Base-by-base conservation (phyloP, 2,888 invertebrate species). In the Didymodactylos carnosus region DNA sequence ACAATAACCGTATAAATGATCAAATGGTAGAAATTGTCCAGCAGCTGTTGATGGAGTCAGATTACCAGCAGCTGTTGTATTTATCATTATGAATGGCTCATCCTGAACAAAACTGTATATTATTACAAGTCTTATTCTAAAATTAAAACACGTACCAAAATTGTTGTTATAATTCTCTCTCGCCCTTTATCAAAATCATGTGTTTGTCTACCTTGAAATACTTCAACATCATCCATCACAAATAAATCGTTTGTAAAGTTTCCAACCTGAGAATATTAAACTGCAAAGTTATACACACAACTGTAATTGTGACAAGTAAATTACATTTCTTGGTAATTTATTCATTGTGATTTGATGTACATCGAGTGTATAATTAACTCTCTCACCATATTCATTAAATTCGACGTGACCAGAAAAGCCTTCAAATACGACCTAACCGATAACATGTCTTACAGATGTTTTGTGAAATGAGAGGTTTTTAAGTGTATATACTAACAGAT, bases 1-100 rank as follows among this genome's bases (percentile, higher is more conserved):
- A 84, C 92, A 92, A 82, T 92, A 94, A 72, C 95, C 94, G 80
- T 91, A 89, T 80, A 88, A 91, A 69, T 88, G 87, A 77, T 91
- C 90, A 80, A 91, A 69, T 27, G 46, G 41, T 41, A 72, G 69
- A 40, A 69, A 40, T 39, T 72, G 53, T 29, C 27, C 39, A 7
- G 49, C 75, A 13, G 69, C 29, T n/a, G 46, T 69, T 3, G n/a
- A 14, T n/a, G 43, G 16, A 35, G 62, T 14, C 11, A 62, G 19
- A 35, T 62, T 62, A 7, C 62, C 62, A 62, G 35, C 10, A 19
- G 11, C 35, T n/a, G 6, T 62, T 62, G 16, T n/a, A 62, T 74
- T 74, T 13, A 75, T 69, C 75, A 75, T 75, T 39, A 72, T 69
- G 29, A 75, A 75, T 10, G 75, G 75, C 39, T 69, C 72, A 69